Conservation (phyloP, 2,797 vertebrate genomes). For the Megaceryle alcyon region DNA sequence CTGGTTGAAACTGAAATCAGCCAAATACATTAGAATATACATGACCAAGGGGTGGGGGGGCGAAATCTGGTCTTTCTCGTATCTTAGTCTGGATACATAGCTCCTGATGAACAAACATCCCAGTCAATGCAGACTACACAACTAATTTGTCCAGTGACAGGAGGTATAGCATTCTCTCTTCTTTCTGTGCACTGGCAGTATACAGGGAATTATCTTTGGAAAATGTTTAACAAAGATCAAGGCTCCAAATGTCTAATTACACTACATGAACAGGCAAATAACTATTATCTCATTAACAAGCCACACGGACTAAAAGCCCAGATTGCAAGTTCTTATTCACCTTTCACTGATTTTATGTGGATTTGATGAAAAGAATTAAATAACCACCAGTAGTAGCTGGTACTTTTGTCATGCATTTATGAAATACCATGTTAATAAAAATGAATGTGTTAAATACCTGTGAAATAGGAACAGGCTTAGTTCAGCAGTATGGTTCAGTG, state of each 20-base stretch:
- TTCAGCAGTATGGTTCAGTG: not conserved
- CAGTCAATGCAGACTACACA: not conserved
- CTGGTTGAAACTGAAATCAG: not conserved
- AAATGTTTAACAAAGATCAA: not conserved
- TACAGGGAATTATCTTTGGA: not conserved
- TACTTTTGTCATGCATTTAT: not conserved
- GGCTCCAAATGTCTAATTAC: not conserved
- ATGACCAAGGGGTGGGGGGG: not conserved
- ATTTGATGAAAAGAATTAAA: not conserved
- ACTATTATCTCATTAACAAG: not conserved
- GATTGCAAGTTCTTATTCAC: not conserved
- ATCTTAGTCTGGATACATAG: not conserved
- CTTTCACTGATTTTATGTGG: not conserved
- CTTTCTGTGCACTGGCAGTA: not conserved
- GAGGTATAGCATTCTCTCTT: not conserved
- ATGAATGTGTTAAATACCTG: not conserved
- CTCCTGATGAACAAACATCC: not conserved
- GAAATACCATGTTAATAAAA: fast-evolving
- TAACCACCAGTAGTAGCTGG: not conserved
- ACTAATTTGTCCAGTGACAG: not conserved
- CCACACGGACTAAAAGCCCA: not conserved
- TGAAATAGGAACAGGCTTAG: not conserved
- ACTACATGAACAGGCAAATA: not conserved
- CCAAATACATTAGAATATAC: not conserved
- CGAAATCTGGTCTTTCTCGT: not conserved